Percentiles rank a stretch among this genome's conserved stretches.
Conservation (phyloP, 2,797 vertebrate genomes). For the Argyrosomus regius region DNA sequence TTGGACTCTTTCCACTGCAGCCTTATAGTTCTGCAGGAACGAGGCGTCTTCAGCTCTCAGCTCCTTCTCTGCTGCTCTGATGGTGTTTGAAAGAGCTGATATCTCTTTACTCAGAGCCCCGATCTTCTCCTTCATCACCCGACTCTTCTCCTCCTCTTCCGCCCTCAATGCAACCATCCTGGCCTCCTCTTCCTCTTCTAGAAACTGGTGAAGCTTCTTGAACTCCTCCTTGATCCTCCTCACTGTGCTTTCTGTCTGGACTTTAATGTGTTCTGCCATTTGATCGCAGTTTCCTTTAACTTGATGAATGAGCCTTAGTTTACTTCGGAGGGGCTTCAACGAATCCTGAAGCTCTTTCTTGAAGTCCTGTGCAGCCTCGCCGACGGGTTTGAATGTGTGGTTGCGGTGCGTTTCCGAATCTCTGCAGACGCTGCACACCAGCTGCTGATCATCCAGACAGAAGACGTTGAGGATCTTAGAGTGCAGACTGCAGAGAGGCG, state of each 20-base stretch:
- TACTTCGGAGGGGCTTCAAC: slow-evolving; percentile 13
- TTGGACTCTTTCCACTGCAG: slow-evolving; percentile 10
- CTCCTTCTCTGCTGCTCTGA: too few species aligned
- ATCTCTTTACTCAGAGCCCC: background rate
- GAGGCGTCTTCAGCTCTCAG: background rate
- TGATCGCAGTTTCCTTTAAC: slow-evolving; percentile 12
- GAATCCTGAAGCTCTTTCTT: slow-evolving; percentile 7
- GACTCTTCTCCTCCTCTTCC: background rate
- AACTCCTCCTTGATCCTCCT: slow-evolving; percentile 22
- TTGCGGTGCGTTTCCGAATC: slow-evolving; percentile 11
- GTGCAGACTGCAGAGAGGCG: background rate
- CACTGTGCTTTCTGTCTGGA: slow-evolving; percentile 12
- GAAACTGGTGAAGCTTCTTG: slow-evolving; percentile 18
- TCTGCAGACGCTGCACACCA: slow-evolving; percentile 22
- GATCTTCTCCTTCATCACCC: background rate
- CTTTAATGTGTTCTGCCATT: slow-evolving; percentile 30
- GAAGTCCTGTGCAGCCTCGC: slow-evolving; percentile 8
- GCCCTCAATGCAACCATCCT: too few species aligned
- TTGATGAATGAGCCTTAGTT: slow-evolving; percentile 8
- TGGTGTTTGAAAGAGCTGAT: background rate
- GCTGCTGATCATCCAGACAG: slow-evolving; percentile 33
- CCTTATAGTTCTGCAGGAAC: slow-evolving; percentile 21
- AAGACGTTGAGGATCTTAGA: background rate
- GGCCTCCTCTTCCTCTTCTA: too few species aligned
- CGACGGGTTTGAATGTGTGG: slow-evolving; percentile 20